Conservation (phyloP, 2,797 vertebrate genomes). For the Megalops cyprinoides region DNA sequence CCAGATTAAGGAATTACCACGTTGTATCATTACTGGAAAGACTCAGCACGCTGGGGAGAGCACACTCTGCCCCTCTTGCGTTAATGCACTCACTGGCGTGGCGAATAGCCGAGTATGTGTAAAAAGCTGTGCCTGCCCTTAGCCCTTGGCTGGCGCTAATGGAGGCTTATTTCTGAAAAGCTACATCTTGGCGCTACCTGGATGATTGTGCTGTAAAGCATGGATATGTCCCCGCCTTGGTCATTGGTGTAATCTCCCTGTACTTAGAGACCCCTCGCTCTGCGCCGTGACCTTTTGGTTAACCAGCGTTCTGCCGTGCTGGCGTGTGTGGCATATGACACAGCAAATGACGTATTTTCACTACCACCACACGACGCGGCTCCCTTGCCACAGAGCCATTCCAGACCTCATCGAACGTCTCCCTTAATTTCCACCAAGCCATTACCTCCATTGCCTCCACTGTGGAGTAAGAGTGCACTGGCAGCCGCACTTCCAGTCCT, state of each 20-base stretch:
- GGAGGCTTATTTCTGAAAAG: constrained; percentile 1
- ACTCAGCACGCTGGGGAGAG: background rate
- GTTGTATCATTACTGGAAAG: constrained; percentile 2
- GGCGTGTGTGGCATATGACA: too few species aligned
- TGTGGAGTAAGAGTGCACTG: constrained; percentile 6
- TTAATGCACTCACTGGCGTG: background rate
- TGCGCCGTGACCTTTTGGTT: background rate
- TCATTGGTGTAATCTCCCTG: constrained; percentile 16
- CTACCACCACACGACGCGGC: too few species aligned
- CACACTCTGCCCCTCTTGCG: background rate
- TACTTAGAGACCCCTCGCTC: background rate
- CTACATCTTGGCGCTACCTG: background rate
- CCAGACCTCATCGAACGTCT: constrained; percentile 24
- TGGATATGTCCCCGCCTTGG: background rate
- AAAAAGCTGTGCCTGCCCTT: background rate
- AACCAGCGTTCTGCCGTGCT: background rate
- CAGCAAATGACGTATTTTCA: too few species aligned
- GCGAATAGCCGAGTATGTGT: background rate
- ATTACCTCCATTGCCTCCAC: constrained; percentile 15
- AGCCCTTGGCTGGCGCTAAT: background rate
- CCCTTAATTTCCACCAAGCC: constrained; percentile 22
- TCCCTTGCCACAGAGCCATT: too few species aligned
- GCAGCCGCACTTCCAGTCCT: too few species aligned
- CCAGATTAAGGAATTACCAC: constrained; percentile 29
- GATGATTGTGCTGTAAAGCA: background rate